A percentile compares a stretch with the other conserved stretches of the same genome.
phyloP scores from a whole-genome alignment of 2,888 invertebrate genomes.

The Sarcophaga subvicina region DNA sequence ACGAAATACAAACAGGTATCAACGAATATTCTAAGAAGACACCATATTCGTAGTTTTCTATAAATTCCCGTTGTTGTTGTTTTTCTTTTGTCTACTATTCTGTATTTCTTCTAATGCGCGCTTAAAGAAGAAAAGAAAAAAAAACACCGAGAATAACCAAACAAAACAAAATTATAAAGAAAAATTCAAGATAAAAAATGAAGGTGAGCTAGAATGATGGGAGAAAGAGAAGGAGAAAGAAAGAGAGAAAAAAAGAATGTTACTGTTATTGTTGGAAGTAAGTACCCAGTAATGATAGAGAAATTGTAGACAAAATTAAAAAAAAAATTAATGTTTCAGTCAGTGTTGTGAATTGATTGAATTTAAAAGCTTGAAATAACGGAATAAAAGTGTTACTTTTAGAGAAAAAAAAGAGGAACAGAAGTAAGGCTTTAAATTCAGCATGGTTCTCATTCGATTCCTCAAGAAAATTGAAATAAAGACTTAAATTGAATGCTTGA shows the following conservation, averaged over 20 bases:
- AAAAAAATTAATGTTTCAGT: no score
- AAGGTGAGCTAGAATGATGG: conserved; percentile 64
- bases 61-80: conserved; percentile 21
- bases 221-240: background rate
- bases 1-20: conserved; percentile 39
- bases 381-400: no score
- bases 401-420: no score
- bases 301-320: no score
- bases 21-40: conserved; percentile 47
- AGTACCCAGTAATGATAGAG: background rate
- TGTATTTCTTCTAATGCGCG: conserved; percentile 65
- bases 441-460: no score
- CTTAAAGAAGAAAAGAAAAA: conserved; percentile 34
- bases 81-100: conserved; percentile 37
- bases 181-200: conserved; percentile 58
- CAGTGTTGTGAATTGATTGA: no score
- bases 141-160: background rate
- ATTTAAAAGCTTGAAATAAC: no score
- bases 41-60: conserved; percentile 19
- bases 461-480: no score
- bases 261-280: background rate
- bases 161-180: conserved; percentile 28
- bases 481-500: no score
- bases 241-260: no score
- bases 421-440: no score